Base-by-base conservation (phyloP, 2,113 vertebrate genomes). In the Stictonetta naevosa region DNA sequence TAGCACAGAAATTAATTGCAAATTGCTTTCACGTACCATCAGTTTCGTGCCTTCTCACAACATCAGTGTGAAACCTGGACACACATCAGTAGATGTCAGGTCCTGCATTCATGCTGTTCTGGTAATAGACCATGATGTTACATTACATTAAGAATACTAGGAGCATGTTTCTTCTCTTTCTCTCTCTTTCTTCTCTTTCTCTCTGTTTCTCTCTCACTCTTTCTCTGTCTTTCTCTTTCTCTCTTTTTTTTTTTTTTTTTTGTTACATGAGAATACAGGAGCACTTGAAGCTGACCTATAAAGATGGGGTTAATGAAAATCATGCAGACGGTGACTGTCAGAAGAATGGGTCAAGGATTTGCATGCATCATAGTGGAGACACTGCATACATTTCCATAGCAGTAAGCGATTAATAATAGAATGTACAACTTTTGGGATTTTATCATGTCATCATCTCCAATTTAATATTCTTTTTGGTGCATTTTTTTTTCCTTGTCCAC, bases 381-480 rank as follows among this genome's bases (percentile, higher is more conserved):
- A 86, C 22, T 42, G 85, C 76, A 93, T 90, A 81, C 2, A 95
- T 96, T 96, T 95, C 76, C 93, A 82, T 93, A 89, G 34, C 36
- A 77, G 42, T 76, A 92, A 88, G 71, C 42, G 28, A 93, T 92
- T 88, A 96, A 92, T 91, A 96, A 38, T 38, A 38, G 77, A 95
- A 94, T 0, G 6, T 40, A 34, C 40, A 92, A 67, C 33, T 84
- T 78, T 76, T 77, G 81, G 33, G 81, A 56, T 94, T 93, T 95
- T 68, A 94, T 84, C 76, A 46, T 60, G 46, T 77, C 59, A 84
- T 67, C 29, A 69, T 55, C 44, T 63, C 86, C 88, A 60, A 93
- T 94, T 94, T 88, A 90, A 50, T 90, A 93, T 90, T 91, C 75
- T 69, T 74, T 92, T 80, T 92, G 31, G 36, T 87, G 15, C 5